phyloP scores from a whole-genome alignment of 2,113 vertebrate genomes.

The Emberiza fucata region DNA sequence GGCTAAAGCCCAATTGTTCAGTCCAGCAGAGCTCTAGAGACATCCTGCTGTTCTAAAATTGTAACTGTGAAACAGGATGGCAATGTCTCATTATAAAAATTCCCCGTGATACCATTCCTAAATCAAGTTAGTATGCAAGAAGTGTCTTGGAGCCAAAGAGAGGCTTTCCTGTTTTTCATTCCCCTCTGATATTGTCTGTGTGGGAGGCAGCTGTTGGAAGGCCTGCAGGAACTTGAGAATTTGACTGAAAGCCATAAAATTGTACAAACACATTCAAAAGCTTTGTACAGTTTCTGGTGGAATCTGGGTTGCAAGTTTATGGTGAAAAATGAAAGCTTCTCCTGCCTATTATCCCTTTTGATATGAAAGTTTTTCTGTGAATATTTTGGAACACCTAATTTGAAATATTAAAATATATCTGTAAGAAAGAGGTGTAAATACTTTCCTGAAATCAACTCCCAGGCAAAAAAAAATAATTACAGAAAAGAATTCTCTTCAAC shows the following conservation, averaged over 20 bases:
- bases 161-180: neutral
- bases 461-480: neutral
- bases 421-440: neutral
- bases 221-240: neutral
- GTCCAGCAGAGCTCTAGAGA: neutral
- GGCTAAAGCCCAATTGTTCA: neutral
- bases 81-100: neutral
- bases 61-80: neutral
- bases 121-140: slow-evolving; percentile 3
- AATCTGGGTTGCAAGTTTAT: neutral
- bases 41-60: neutral
- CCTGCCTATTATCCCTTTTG: neutral
- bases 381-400: neutral
- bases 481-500: neutral
- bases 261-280: neutral
- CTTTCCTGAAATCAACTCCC: neutral
- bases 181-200: neutral
- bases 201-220: slow-evolving; percentile 19
- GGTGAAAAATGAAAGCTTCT: neutral
- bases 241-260: slow-evolving; percentile 18
- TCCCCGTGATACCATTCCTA: neutral
- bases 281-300: neutral
- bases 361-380: neutral
- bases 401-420: neutral
- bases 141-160: neutral